Evolutionary conservation across 1,140 invertebrate genomes (phyloP).

Genomic region (Pentalonia nigronervosa): DNA sequence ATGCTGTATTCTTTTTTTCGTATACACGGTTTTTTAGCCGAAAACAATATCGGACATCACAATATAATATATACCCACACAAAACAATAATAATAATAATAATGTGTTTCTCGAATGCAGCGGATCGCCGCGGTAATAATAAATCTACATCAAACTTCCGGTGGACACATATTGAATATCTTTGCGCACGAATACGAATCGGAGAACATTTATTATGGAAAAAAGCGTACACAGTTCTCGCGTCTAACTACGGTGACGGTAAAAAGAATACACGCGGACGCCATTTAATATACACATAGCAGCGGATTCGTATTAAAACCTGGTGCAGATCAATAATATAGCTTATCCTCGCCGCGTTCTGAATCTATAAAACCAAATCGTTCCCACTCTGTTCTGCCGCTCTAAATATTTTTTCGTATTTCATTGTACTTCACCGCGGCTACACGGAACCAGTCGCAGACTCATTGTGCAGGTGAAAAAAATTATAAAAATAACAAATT

Average conservation of each 20-base stretch:
- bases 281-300: background rate
- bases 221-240: background rate
- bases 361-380: background rate
- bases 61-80: no score
- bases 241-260: background rate
- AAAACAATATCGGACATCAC: no score
- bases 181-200: background rate
- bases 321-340: background rate
- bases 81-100: no score
- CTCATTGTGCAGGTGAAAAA: no score
- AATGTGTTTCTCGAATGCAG: no score
- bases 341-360: background rate
- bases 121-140: background rate
- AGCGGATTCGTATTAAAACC: background rate
- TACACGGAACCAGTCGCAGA: no score
- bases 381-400: background rate
- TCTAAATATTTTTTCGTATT: background rate
- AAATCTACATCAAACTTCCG: background rate
- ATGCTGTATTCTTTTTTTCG: no score
- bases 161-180: slow-evolving; percentile 15
- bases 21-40: no score
- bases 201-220: background rate
- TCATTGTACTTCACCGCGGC: background rate
- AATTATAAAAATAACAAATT: no score
- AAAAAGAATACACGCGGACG: background rate